phyloP scores from a whole-genome alignment of 1,140 invertebrate genomes.

The Procambarus clarkii region DNA sequence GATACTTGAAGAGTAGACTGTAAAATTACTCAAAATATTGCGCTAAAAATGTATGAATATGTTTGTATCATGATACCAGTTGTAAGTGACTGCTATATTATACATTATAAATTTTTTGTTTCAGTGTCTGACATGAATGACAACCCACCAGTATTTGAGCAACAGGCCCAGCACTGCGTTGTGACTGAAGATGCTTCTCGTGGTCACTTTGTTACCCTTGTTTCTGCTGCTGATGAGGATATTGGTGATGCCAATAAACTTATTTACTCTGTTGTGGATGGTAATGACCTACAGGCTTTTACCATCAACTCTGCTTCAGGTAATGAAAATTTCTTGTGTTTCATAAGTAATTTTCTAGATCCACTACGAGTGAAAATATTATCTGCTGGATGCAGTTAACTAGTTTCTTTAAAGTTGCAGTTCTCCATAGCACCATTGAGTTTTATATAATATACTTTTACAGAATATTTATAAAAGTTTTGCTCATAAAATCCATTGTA shows the following conservation, averaged over 20 bases:
- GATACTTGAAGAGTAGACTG: too few relatives aligned
- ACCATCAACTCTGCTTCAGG: constrained; percentile 84
- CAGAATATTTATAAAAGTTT: too few relatives aligned
- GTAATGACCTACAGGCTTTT: constrained; percentile 90
- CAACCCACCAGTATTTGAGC: constrained; percentile 90
- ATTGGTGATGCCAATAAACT: constrained; percentile 84
- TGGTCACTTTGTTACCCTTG: constrained; percentile 91
- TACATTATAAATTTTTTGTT: constrained; percentile 76
- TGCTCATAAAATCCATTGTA: too few relatives aligned
- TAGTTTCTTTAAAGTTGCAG: too few relatives aligned
- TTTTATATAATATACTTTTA: too few relatives aligned
- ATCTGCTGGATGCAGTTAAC: too few relatives aligned
- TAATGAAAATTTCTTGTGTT: constrained; percentile 36
- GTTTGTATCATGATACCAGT: too few relatives aligned
- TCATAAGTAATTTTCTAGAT: background rate
- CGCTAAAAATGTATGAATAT: too few relatives aligned
- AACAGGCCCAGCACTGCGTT: constrained; percentile 85
- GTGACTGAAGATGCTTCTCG: constrained; percentile 88
- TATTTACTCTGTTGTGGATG: constrained; percentile 88
- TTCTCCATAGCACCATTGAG: too few relatives aligned
- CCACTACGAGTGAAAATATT: background rate
- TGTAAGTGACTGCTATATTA: too few relatives aligned
- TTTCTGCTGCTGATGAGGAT: constrained; percentile 92
- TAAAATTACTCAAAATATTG: too few relatives aligned
- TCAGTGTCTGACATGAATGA: constrained; percentile 91